Percentiles rank a stretch among this genome's conserved stretches.
phyloP scores from a whole-genome alignment of 1,140 invertebrate species.

The Cryptotermes secundus region DNA sequence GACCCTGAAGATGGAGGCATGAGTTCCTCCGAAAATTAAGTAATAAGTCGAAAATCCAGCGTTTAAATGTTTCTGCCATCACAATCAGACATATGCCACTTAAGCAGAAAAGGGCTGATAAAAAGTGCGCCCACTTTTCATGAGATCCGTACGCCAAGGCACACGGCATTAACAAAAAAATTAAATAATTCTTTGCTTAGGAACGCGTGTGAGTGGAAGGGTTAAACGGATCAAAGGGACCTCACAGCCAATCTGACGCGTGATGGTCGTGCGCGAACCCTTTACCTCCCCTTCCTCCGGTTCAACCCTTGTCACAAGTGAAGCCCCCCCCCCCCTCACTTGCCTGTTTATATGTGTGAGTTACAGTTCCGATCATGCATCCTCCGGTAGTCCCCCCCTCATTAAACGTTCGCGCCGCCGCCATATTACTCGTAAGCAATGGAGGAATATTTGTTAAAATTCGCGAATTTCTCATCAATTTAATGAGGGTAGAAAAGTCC shows the following conservation, averaged over 20 bases:
- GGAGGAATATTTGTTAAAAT: neutral
- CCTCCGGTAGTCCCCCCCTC: neutral
- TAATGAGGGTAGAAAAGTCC: too few species aligned
- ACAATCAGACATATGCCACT: too few species aligned
- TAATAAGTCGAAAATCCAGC: too few species aligned
- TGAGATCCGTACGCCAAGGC: neutral
- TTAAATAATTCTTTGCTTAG: neutral
- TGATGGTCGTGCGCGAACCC: neutral
- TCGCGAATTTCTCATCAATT: neutral
- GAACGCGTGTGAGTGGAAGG: constrained; percentile 9
- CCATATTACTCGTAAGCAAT: neutral
- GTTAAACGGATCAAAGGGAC: neutral
- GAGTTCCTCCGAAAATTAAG: too few species aligned
- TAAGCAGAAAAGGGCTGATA: neutral
- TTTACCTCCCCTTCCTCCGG: neutral
- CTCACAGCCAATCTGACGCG: neutral
- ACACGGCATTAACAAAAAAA: constrained; percentile 11
- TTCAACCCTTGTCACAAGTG: neutral
- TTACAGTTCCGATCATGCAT: neutral
- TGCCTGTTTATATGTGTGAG: neutral
- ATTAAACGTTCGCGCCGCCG: neutral
- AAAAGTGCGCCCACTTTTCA: neutral
- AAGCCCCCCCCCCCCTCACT: neutral
- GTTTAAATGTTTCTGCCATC: too few species aligned
- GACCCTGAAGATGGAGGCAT: too few species aligned